Percentiles rank a stretch among this genome's conserved stretches.
These are phyloP conservation scores for Octopus bimaculoides DNA, from an alignment of 1,140 invertebrate species.

Conservation along the genomic window DNA sequence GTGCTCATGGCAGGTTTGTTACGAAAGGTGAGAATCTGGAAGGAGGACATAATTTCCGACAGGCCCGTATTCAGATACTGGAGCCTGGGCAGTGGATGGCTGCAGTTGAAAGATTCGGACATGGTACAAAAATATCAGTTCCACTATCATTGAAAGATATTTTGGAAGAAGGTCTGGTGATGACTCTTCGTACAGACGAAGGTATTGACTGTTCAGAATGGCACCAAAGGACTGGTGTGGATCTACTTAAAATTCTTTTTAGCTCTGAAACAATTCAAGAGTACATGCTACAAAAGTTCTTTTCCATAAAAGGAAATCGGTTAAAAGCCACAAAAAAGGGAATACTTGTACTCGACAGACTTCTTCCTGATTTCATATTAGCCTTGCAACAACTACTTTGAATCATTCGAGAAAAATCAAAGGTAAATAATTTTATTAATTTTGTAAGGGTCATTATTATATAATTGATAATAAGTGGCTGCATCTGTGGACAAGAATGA, in stretches of 20 bases:
- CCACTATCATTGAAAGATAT: constrained; percentile 20
- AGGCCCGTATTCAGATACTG: constrained; percentile 44
- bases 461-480: no score
- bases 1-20: constrained; percentile 44
- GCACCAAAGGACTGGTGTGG: neutral
- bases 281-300: neutral
- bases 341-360: constrained; percentile 30
- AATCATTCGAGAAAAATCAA: no score
- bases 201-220: neutral
- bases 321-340: constrained; percentile 28
- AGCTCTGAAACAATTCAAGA: neutral
- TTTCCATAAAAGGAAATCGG: constrained; percentile 22
- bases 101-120: constrained; percentile 42
- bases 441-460: no score
- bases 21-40: neutral
- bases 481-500: no score
- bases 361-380: constrained; percentile 28
- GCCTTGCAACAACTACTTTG: neutral
- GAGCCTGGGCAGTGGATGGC: constrained; percentile 46
- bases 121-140: constrained; percentile 39
- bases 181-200: neutral
- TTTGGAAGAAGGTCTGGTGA: constrained; percentile 15
- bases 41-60: neutral
- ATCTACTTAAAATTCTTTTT: neutral
- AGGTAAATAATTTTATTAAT: no score